Base-by-base conservation (phyloP, 2,113 vertebrate genomes). In the Lota lota region DNA sequence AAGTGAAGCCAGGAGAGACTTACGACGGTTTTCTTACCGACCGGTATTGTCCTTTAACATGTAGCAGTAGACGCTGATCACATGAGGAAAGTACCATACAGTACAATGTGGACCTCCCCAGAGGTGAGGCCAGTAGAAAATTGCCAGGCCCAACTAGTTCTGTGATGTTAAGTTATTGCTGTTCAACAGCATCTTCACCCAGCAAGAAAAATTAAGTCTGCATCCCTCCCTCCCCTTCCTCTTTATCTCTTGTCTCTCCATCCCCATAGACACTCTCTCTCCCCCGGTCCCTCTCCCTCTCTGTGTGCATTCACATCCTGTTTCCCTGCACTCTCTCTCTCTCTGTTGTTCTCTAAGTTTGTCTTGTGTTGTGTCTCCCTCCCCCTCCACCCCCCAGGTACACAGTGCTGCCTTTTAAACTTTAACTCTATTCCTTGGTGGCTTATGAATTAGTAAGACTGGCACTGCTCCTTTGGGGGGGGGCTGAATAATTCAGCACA, bases 371-470 rank as follows among this genome's bases (percentile, higher is more conserved):
- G 74, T 83, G 67, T 72, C 40, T 12, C 40, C 40, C 40, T 14
- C 40, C 40, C n/a, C 53, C 53, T 16, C 15, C 53, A 17, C 53
- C 22, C 69, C 81, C 80, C 83, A 89, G 88, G 88, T 90, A 79
- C 81, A 68, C 85, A 80, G 84, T 76, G 72, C 68, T 54, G 61
- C 86, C 40, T 47, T 90, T 91, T 88, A 90, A 91, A 92, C 88
- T 93, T 90, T 83, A 90, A 81, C 88, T 90, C 79, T 91, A 92
- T 93, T 91, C 88, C 92, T 90, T 84, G 61, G 89, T 88, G 90
- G 85, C 81, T 92, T 91, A 94, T 93, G 93, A 93, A 92, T 94
- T 93, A 93, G 90, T 92, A 91, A 93, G 89, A 80, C 86, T 87
- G 79, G 81, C 88, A 88, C 82, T 72, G 75, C 84, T 91, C 89